phyloP scores from a whole-genome alignment of 2,797 vertebrate genomes.

The Pempheris klunzingeri region DNA sequence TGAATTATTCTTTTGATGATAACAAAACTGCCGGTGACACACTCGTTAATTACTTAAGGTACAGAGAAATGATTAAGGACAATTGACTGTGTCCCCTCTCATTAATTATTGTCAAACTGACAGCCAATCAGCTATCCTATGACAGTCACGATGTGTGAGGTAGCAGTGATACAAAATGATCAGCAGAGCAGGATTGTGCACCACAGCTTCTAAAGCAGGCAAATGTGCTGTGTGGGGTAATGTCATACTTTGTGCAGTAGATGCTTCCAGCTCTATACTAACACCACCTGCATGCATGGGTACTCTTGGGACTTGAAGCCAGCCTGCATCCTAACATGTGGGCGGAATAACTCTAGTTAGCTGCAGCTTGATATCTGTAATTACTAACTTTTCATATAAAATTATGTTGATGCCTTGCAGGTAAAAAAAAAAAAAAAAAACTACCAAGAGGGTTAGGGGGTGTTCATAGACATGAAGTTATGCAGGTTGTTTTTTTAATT shows the following conservation, averaged over 20 bases:
- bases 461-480: slow-evolving; percentile 56
- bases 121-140: slow-evolving; percentile 50
- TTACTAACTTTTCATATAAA: slow-evolving; percentile 58
- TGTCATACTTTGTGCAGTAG: slow-evolving; percentile 46
- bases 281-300: slow-evolving; percentile 55
- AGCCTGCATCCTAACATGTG: slow-evolving; percentile 38
- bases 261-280: slow-evolving; percentile 41
- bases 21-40: slow-evolving; percentile 52
- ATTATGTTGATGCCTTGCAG: slow-evolving; percentile 45
- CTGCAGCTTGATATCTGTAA: slow-evolving; percentile 70
- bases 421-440: slow-evolving; percentile 69
- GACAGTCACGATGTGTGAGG: slow-evolving; percentile 39
- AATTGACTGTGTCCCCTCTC: slow-evolving; percentile 60
- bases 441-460: slow-evolving; percentile 31
- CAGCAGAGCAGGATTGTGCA: slow-evolving; percentile 32
- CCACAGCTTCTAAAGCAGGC: slow-evolving; percentile 10
- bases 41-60: slow-evolving; percentile 51
- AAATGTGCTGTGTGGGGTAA: slow-evolving; percentile 30
- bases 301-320: slow-evolving; percentile 50
- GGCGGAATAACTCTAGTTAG: slow-evolving; percentile 59
- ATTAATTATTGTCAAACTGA: slow-evolving; percentile 64
- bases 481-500: slow-evolving; percentile 64
- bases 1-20: slow-evolving; percentile 46
- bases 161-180: slow-evolving; percentile 28
- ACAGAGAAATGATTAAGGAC: slow-evolving; percentile 60